Base-by-base conservation (phyloP, 2,888 invertebrate species). In the Nowickia ferox region DNA sequence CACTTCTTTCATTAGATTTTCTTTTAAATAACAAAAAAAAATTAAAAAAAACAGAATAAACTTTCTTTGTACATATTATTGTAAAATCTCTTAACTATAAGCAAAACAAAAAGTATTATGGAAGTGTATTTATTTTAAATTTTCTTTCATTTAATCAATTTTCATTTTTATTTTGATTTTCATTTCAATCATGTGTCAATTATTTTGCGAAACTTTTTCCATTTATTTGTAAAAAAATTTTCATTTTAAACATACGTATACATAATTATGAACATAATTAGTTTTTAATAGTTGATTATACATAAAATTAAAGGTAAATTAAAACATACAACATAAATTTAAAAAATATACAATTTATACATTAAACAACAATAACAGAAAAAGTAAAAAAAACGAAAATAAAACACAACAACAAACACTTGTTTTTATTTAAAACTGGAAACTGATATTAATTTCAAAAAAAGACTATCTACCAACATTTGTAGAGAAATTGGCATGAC, bases 371-470 rank as follows among this genome's bases (percentile, higher is more conserved):
- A 66, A 61, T 40, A 72, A 84, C 71, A 87, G 84, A 76, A 79
- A 69, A 79, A 85, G 57, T 57, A 74, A 72, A 84, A 15, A 84
- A 86, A 87, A 79, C 48, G 72, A 72, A 59, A 72, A 76, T 66
- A 74, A 74, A 75, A 77, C 69, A 80, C 75, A 68, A 86, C 79
- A 84, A 11, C 4, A 10, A 74, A 75, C 87, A 83, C 83, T 88
- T 90, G 90, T 90, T 90, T 90, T 91, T 90, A 91, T 91, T 91
- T 91, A 88, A 88, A 89, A 55, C 42, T 66, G 42, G 44, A 61
- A 17, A 69, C 30, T 6, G 6, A 1, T 38, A 17, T 8, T 17
- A 6, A 30, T 30, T 30, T 30, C 2, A 9, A 53, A 53, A 6
- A 30, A 30, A n/a, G 11, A 6, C 51, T 42, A 2, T 30, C 6